Conservation (phyloP, 1,140 invertebrate species). For the fruit fly (Drosophila melanogaster) region Release_6_plus_ISO1_MT NT_033779.5:16068001-16068500, state of each 20-base stretch:
- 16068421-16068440: constrained; percentile 74
- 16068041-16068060: background rate
- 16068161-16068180: background rate
- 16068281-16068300: constrained; percentile 29
- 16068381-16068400: constrained; percentile 80
- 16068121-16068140: constrained; percentile 61
- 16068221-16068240: constrained; percentile 63
- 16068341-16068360: constrained; percentile 59
- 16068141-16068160: constrained; percentile 42
- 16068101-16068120: constrained; percentile 47
- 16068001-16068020: constrained; percentile 37
- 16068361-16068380: constrained; percentile 79
- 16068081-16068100: constrained; percentile 37
- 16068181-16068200: constrained; percentile 39
- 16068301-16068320: constrained; percentile 35
- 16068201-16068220: constrained; percentile 59
- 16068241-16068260: constrained; percentile 61
- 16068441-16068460: constrained; percentile 72
- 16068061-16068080: constrained; percentile 13
- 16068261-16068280: background rate
- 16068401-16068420: constrained; percentile 26
- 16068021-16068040: background rate
- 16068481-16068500: constrained; percentile 54
- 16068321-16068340: constrained; percentile 37
- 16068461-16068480: constrained; percentile 44